These are phyloP conservation scores for Drosophila paucipuncta DNA, from an alignment of 2,888 invertebrate species.

Conservation along the genomic window DNA sequence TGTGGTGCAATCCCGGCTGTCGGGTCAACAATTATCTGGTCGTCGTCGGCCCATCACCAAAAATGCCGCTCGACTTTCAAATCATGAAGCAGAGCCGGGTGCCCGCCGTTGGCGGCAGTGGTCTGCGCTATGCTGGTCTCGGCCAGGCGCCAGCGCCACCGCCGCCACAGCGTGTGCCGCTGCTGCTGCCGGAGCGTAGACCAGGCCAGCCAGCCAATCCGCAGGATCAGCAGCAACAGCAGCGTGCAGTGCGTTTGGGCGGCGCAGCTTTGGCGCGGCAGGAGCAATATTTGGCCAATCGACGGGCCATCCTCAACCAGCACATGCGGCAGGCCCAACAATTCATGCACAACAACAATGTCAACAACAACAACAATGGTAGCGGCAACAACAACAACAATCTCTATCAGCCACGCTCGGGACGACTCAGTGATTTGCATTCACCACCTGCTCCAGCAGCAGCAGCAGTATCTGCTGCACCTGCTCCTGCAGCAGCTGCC, in stretches of 20 bases:
- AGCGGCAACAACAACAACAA: slow-evolving; percentile 54
- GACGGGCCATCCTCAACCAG: slow-evolving; percentile 82
- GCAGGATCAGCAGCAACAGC: slow-evolving; percentile 53
- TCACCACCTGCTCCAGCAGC: slow-evolving; percentile 41
- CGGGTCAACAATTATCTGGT: slow-evolving; percentile 91
- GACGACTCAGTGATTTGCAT: slow-evolving; percentile 78
- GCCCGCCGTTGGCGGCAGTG: slow-evolving; percentile 74
- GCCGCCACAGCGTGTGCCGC: slow-evolving; percentile 45
- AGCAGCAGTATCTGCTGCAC: slow-evolving; percentile 31
- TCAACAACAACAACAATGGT: slow-evolving; percentile 72
- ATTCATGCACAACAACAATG: slow-evolving; percentile 79
- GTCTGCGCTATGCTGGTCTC: slow-evolving; percentile 54
- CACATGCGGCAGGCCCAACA: slow-evolving; percentile 77
- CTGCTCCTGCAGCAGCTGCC: slow-evolving; percentile 29
- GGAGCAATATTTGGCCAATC: slow-evolving; percentile 81
- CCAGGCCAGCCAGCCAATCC: slow-evolving; percentile 34
- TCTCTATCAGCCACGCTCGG: slow-evolving; percentile 80
- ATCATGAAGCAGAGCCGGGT: slow-evolving; percentile 84
- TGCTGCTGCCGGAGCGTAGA: slow-evolving; percentile 47
- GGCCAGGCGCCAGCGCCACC: slow-evolving; percentile 59
- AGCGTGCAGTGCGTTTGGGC: slow-evolving; percentile 65
- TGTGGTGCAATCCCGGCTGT: slow-evolving; percentile 98
- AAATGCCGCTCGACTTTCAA: slow-evolving; percentile 84
- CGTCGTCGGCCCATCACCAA: slow-evolving; percentile 87
- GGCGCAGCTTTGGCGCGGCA: slow-evolving; percentile 69